A percentile compares a stretch with the other conserved stretches of the same genome.
These are phyloP conservation scores for Labroides dimidiatus DNA, from an alignment of 2,797 vertebrate genomes.

Conservation along the genomic window DNA sequence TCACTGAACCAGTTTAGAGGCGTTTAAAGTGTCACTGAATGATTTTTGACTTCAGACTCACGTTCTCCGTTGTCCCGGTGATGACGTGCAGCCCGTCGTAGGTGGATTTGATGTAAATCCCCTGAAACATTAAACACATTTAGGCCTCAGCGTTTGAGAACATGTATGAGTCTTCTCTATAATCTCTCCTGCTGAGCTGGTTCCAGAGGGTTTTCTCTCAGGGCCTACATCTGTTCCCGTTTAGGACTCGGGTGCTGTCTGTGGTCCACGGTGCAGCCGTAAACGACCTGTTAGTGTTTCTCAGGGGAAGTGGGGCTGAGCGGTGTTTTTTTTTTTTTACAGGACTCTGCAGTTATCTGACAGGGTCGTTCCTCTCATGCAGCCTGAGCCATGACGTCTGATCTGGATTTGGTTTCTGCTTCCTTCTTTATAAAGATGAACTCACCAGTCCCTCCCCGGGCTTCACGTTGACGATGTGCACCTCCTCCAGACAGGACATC, in stretches of 20 bases:
- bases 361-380: neutral
- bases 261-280: conserved; percentile 23
- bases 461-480: conserved; percentile 88
- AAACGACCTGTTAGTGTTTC: conserved; percentile 32
- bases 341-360: neutral
- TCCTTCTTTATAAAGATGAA: neutral
- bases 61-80: conserved; percentile 96
- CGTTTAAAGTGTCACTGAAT: too few relatives aligned
- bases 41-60: conserved; percentile 77
- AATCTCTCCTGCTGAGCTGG: neutral
- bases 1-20: neutral
- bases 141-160: neutral
- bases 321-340: conserved; percentile 14
- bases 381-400: neutral
- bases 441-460: conserved; percentile 95
- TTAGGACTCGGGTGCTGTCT: conserved; percentile 2
- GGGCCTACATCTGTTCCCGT: conserved; percentile 35
- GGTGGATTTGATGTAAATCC: conserved; percentile 98
- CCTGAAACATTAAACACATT: conserved; percentile 76
- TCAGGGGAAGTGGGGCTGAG: conserved; percentile 20
- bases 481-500: conserved; percentile 89
- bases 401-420: neutral
- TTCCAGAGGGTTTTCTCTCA: neutral
- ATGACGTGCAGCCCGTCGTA: conserved; percentile 96
- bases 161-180: neutral